These are phyloP conservation scores for Magallana gigas DNA, from an alignment of 1,140 invertebrate genomes.

Conservation along the genomic window DNA sequence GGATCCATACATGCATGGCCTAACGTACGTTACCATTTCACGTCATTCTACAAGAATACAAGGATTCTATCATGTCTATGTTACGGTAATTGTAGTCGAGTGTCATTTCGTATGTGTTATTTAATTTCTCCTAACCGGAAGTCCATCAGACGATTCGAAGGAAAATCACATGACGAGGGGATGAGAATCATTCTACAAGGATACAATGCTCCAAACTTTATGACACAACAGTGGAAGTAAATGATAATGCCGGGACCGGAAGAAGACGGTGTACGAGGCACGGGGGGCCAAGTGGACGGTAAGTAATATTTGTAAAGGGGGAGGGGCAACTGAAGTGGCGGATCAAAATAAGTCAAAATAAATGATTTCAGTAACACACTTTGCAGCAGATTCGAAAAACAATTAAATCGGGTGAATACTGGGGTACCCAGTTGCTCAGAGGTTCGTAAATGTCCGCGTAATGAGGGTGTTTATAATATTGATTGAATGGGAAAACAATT, in stretches of 20 bases:
- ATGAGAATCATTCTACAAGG: background rate
- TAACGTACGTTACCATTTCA: too few species aligned
- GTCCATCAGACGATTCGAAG: constrained; percentile 1
- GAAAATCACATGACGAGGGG: constrained; percentile 26
- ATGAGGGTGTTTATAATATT: too few species aligned
- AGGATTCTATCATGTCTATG: too few species aligned
- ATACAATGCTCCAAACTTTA: constrained; percentile 4
- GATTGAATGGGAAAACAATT: too few species aligned
- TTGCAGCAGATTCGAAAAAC: too few species aligned
- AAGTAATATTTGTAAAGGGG: background rate
- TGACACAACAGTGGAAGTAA: constrained; percentile 9
- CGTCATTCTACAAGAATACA: too few species aligned
- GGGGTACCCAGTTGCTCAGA: too few species aligned
- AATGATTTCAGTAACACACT: too few species aligned
- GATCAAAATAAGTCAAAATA: background rate
- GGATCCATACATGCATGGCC: too few species aligned
- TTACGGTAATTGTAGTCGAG: background rate
- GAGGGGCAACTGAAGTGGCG: background rate
- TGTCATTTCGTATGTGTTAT: background rate
- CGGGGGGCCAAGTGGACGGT: constrained; percentile 76
- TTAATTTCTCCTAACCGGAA: background rate
- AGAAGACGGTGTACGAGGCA: constrained; percentile 63
- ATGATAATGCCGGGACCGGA: constrained; percentile 74
- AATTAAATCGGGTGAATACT: too few species aligned
- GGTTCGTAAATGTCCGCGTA: too few species aligned